Conservation (phyloP, 2,888 invertebrate species). For the Xylophagus ater region DNA sequence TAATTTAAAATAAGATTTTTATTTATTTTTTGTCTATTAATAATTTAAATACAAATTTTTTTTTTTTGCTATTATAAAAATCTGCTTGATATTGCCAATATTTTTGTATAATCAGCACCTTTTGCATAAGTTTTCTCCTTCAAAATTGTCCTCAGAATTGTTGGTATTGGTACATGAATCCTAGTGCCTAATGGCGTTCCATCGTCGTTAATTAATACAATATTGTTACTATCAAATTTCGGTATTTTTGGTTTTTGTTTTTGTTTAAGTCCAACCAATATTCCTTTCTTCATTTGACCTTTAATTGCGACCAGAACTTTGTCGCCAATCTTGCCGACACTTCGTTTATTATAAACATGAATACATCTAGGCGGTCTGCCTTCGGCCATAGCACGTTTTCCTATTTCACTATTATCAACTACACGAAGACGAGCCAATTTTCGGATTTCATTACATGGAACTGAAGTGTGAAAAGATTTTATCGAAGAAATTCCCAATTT, state of each 20-base stretch:
- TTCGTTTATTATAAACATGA: constrained; percentile 80
- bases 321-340: constrained; percentile 58
- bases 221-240: constrained; percentile 88
- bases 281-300: constrained; percentile 90
- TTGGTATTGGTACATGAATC: constrained; percentile 91
- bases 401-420: constrained; percentile 94
- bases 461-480: constrained; percentile 53
- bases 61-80: constrained; percentile 52
- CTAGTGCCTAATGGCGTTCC: constrained; percentile 92
- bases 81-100: constrained; percentile 78
- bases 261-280: constrained; percentile 79
- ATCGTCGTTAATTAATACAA: constrained; percentile 89
- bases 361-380: constrained; percentile 90
- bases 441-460: constrained; percentile 52
- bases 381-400: constrained; percentile 87
- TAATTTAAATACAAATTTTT: no score
- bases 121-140: constrained; percentile 70
- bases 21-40: no score
- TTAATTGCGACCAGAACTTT: constrained; percentile 85
- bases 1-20: no score
- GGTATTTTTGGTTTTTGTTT: constrained; percentile 72
- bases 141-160: constrained; percentile 69
- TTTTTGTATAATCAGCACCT: constrained; percentile 84
- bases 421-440: constrained; percentile 71
- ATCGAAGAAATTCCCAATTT: no score